Conservation (phyloP, 2,797 vertebrate genomes). For the Paramormyrops hopkinsi region DNA sequence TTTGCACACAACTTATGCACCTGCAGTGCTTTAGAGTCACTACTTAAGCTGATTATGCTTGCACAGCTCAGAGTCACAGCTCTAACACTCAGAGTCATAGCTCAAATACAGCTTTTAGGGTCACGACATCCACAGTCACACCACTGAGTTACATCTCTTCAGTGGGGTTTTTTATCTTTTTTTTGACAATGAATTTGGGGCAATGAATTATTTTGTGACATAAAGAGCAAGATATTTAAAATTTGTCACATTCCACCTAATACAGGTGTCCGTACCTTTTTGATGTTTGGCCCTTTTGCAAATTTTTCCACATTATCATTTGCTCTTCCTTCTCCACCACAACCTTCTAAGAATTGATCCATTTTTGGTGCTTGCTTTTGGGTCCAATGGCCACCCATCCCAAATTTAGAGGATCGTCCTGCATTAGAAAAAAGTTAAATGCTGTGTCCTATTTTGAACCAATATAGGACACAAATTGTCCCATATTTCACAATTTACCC, state of each 20-base stretch:
- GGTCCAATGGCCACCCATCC: neutral
- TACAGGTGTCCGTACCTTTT: neutral
- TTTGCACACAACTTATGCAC: neutral
- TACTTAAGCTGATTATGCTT: neutral
- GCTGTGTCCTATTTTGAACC: neutral
- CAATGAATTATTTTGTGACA: neutral
- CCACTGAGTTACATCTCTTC: neutral
- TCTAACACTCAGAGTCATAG: neutral
- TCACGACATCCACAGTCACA: neutral
- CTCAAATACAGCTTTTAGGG: neutral
- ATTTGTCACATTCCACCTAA: neutral
- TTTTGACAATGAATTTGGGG: neutral
- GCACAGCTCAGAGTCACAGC: neutral
- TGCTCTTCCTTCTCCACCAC: neutral
- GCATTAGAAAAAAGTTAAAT: neutral
- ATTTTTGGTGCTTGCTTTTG: neutral
- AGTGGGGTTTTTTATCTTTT: neutral
- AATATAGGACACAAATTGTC: neutral
- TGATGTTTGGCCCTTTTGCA: neutral
- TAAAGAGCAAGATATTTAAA: neutral
- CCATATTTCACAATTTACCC: neutral
- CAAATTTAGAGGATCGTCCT: neutral
- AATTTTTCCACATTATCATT: neutral
- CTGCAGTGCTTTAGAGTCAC: neutral
- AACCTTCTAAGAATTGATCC: neutral